phyloP scores from a whole-genome alignment of 2,113 vertebrate species.

The Patagioenas fasciata region DNA sequence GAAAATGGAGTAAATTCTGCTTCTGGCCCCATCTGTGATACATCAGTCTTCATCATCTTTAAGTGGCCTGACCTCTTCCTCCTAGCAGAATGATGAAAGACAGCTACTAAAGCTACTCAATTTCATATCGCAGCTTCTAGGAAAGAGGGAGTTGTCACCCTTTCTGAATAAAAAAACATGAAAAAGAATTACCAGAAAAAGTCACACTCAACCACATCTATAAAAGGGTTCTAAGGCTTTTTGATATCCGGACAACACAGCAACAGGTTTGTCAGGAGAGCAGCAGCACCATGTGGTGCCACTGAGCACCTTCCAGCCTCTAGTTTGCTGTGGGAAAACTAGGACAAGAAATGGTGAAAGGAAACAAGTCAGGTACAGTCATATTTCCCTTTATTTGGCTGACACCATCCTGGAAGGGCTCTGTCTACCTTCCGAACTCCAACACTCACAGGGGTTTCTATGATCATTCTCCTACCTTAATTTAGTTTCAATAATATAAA shows the following conservation, averaged over 20 bases:
- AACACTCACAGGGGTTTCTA: neutral
- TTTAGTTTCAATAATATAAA: neutral
- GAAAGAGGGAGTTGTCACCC: neutral
- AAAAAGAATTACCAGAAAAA: constrained; percentile 16
- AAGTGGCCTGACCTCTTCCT: constrained; percentile 36
- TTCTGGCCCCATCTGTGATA: neutral
- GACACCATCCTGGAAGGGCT: neutral
- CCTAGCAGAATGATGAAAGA: constrained; percentile 34
- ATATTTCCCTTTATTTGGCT: neutral
- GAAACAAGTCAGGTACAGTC: neutral
- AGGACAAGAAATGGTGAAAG: neutral
- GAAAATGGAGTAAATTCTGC: constrained; percentile 31
- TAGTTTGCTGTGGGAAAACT: neutral
- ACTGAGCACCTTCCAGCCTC: neutral
- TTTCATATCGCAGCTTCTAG: neutral
- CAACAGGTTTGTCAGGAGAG: neutral
- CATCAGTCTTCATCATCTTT: constrained; percentile 20
- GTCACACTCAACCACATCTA: neutral
- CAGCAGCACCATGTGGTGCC: neutral
- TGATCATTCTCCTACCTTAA: neutral
- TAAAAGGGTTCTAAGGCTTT: neutral
- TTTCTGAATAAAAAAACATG: neutral
- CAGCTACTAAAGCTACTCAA: neutral
- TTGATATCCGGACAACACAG: neutral
- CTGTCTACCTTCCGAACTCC: neutral